Percentiles rank a stretch among this genome's conserved stretches.
These are phyloP conservation scores for Urocyon cinereoargenteus DNA, from an alignment of 2,797 vertebrate species.

Conservation along the genomic window DNA sequence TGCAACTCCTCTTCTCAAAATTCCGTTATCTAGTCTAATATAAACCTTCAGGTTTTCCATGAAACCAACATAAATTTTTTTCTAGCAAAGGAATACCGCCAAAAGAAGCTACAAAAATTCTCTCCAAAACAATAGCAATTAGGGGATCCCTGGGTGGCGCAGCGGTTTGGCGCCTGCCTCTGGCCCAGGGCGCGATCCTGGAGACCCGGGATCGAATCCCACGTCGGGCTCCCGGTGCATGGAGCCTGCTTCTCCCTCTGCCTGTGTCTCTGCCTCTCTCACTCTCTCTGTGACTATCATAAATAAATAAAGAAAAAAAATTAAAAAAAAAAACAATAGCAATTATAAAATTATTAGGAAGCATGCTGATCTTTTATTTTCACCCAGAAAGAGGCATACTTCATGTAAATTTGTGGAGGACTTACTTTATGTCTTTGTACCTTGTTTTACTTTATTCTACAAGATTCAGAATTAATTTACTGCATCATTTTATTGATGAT, in stretches of 20 bases:
- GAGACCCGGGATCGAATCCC: too few species aligned
- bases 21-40: neutral
- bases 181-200: too few species aligned
- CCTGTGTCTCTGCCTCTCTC: too few species aligned
- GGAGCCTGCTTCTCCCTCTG: too few species aligned
- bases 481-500: neutral
- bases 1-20: neutral
- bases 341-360: neutral
- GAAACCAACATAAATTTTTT: neutral
- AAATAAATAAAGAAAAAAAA: too few species aligned
- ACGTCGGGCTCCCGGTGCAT: too few species aligned
- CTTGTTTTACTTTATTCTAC: neutral
- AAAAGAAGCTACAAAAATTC: neutral
- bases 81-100: neutral
- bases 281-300: too few species aligned
- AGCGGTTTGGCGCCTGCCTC: too few species aligned
- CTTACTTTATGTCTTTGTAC: neutral
- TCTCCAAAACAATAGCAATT: neutral
- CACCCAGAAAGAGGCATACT: neutral
- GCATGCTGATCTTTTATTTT: neutral
- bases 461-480: neutral
- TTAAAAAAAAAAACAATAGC: neutral
- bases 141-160: too few species aligned
- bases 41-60: conserved; percentile 24
- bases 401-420: neutral